Conservation (phyloP, 2,797 vertebrate species). For the Columba guinea region DNA sequence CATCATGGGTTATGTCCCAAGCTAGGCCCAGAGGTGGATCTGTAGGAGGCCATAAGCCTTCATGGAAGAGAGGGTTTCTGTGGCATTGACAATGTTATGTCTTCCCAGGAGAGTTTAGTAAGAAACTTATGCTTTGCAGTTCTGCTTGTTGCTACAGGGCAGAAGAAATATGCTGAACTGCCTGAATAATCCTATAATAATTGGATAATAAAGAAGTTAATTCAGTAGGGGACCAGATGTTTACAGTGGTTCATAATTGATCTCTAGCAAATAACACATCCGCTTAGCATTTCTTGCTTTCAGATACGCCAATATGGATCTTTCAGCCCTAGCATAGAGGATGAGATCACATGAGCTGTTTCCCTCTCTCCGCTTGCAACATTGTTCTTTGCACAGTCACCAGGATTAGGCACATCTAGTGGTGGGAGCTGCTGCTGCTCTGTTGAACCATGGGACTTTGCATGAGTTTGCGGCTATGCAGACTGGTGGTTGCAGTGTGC, state of each 20-base stretch:
- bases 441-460: neutral
- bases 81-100: neutral
- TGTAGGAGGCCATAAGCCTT: neutral
- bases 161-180: constrained; percentile 12
- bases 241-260: neutral
- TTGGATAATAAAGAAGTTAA: neutral
- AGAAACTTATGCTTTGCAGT: neutral
- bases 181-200: constrained; percentile 1
- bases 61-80: neutral
- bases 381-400: neutral
- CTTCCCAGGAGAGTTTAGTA: neutral
- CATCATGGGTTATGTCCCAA: neutral
- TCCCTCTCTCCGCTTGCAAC: neutral
- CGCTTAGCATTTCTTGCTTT: neutral
- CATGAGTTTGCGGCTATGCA: neutral
- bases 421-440: neutral
- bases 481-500: rapidly evolving
- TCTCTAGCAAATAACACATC: neutral
- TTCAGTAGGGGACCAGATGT: neutral
- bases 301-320: neutral
- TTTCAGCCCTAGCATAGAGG: neutral
- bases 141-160: neutral
- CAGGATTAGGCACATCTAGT: neutral
- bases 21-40: neutral
- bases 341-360: neutral